These are phyloP conservation scores for Andricus grossulariae DNA, from an alignment of 1,140 invertebrate genomes.

Conservation along the genomic window DNA sequence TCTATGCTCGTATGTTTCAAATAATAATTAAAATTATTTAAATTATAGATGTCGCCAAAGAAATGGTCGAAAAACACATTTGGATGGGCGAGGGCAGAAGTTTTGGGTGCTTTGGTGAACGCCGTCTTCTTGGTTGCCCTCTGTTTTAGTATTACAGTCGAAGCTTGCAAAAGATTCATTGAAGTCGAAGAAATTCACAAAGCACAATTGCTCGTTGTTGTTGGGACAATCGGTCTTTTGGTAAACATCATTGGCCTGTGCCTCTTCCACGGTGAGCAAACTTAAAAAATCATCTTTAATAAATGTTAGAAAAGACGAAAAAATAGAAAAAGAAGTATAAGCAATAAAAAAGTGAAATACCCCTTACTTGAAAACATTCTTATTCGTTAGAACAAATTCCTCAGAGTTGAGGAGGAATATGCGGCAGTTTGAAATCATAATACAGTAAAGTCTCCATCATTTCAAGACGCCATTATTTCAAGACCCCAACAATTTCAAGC, in stretches of 20 bases:
- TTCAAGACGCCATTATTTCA: no score
- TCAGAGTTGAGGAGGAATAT: no score
- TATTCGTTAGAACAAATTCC: no score
- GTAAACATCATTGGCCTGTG: constrained; percentile 90
- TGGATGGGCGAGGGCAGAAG: constrained; percentile 94
- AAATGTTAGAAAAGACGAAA: no score
- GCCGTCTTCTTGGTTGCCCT: constrained; percentile 95
- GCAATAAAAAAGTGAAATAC: no score
- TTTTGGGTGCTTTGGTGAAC: constrained; percentile 94
- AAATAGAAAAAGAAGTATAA: no score
- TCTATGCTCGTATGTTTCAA: no score
- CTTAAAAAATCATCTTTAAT: no score
- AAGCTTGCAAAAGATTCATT: constrained; percentile 92
- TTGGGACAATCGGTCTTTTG: constrained; percentile 86
- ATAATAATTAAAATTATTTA: constrained; percentile 18
- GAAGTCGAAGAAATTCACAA: constrained; percentile 90
- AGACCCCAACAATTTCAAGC: no score
- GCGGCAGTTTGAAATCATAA: no score
- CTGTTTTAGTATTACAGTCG: constrained; percentile 94
- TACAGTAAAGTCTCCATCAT: no score
- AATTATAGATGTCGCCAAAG: constrained; percentile 92
- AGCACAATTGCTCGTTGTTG: constrained; percentile 84
- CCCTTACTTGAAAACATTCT: no score
- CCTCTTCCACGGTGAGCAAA: constrained; percentile 86
- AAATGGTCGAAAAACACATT: constrained; percentile 97